Conservation (phyloP, 2,113 vertebrate genomes). For the Oreochromis aureus region DNA sequence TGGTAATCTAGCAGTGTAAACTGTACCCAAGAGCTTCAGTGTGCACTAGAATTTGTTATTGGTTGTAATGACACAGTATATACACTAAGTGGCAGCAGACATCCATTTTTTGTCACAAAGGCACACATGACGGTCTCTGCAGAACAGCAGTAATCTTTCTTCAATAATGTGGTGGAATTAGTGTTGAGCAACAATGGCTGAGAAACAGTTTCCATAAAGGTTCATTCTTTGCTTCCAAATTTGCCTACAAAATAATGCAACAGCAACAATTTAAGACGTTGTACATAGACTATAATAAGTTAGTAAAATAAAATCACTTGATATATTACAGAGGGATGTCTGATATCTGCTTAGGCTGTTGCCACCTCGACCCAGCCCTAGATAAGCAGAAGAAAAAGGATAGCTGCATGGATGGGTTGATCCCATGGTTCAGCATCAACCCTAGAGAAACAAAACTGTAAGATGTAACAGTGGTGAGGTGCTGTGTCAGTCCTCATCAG, state of each 20-base stretch:
- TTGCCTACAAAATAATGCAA: background rate
- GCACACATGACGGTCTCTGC: background rate
- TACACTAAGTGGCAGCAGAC: constrained; percentile 37
- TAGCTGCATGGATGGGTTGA: background rate
- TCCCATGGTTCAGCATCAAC: background rate
- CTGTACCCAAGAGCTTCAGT: background rate
- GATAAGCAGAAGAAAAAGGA: background rate
- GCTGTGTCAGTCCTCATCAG: background rate
- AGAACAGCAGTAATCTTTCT: background rate
- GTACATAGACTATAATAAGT: background rate
- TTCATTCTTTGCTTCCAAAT: background rate
- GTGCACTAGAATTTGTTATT: background rate
- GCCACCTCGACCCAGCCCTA: background rate
- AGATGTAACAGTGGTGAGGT: background rate
- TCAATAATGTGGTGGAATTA: background rate
- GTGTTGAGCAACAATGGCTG: background rate
- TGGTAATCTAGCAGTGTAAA: background rate
- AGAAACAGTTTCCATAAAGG: background rate
- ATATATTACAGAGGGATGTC: background rate
- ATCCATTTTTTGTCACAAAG: background rate
- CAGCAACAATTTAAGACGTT: background rate
- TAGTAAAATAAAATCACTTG: background rate
- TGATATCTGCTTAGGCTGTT: background rate
- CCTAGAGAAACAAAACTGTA: background rate
- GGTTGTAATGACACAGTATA: background rate